A percentile compares a stretch with the other conserved stretches of the same genome.
Evolutionary conservation across 2,797 vertebrate genomes (phyloP).

Genomic region (Mionectes olivaceus): DNA sequence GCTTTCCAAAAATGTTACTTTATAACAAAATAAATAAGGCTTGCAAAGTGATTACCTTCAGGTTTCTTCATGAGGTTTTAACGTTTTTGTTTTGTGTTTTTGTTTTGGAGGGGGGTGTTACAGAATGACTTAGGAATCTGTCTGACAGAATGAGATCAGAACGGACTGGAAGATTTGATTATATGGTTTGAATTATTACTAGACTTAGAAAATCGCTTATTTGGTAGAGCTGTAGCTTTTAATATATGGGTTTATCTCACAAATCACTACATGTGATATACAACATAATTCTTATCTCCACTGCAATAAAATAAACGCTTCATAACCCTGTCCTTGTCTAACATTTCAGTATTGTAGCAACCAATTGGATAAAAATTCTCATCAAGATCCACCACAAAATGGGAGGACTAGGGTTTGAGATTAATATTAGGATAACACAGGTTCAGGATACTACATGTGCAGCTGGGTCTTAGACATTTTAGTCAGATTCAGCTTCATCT

Average conservation of each 20-base stretch:
- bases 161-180: background rate
- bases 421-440: background rate
- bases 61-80: background rate
- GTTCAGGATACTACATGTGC: background rate
- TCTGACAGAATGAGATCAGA: slow-evolving; percentile 42
- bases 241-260: background rate
- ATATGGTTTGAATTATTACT: slow-evolving; percentile 17
- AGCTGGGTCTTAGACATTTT: background rate
- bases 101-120: background rate
- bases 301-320: background rate
- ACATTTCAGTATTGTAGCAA: background rate
- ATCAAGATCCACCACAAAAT: background rate
- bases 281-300: background rate
- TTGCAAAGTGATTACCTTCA: slow-evolving; percentile 4
- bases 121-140: background rate
- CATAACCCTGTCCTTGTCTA: background rate
- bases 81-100: background rate
- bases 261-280: background rate
- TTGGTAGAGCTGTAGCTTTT: background rate
- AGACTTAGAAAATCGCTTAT: background rate
- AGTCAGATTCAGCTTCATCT: background rate
- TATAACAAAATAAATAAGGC: slow-evolving; percentile 30
- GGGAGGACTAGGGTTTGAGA: background rate
- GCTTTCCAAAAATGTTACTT: slow-evolving; percentile 35
- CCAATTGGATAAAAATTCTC: background rate